These are phyloP conservation scores for Acanthopleura granulata DNA, from an alignment of 2,888 invertebrate species.

Conservation along the genomic window DNA sequence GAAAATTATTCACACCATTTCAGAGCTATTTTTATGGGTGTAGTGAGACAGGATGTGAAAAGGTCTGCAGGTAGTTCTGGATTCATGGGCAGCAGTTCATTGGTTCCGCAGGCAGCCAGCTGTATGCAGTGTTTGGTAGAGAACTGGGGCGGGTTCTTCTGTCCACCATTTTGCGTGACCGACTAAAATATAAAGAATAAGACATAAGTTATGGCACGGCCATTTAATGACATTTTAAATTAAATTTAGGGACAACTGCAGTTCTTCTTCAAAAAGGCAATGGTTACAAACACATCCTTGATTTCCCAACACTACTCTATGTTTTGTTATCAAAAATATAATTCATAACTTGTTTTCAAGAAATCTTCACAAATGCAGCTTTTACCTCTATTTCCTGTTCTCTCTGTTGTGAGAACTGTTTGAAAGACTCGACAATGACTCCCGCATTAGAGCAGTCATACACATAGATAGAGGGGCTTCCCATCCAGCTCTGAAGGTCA, in stretches of 20 bases:
- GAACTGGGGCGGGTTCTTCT: slow-evolving; percentile 1
- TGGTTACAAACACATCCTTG: too few relatives aligned
- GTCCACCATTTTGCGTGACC: background rate
- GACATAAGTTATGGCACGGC: too few relatives aligned
- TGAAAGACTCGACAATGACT: slow-evolving; percentile 84
- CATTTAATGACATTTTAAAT: background rate
- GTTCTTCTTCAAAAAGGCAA: too few relatives aligned
- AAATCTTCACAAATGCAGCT: too few relatives aligned
- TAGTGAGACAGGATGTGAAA: slow-evolving; percentile 98
- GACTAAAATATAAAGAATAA: background rate
- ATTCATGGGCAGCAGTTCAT: slow-evolving; percentile 95
- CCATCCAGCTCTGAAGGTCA: slow-evolving; percentile 99
- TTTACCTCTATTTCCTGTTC: slow-evolving; percentile 61
- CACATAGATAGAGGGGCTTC: slow-evolving; percentile 97
- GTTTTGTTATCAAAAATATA: too few relatives aligned
- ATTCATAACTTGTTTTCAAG: too few relatives aligned
- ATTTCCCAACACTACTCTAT: too few relatives aligned
- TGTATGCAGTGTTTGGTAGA: slow-evolving; percentile 92
- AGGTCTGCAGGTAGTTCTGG: slow-evolving; percentile 97
- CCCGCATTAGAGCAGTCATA: slow-evolving; percentile 99
- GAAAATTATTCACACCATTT: slow-evolving; percentile 81
- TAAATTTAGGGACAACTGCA: background rate
- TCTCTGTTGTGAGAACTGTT: slow-evolving; percentile 60
- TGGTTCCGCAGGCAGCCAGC: slow-evolving; percentile 94
- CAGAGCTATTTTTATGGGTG: slow-evolving; percentile 96